phyloP scores from a whole-genome alignment of 2,797 vertebrate genomes.

The Tangara arthus region DNA sequence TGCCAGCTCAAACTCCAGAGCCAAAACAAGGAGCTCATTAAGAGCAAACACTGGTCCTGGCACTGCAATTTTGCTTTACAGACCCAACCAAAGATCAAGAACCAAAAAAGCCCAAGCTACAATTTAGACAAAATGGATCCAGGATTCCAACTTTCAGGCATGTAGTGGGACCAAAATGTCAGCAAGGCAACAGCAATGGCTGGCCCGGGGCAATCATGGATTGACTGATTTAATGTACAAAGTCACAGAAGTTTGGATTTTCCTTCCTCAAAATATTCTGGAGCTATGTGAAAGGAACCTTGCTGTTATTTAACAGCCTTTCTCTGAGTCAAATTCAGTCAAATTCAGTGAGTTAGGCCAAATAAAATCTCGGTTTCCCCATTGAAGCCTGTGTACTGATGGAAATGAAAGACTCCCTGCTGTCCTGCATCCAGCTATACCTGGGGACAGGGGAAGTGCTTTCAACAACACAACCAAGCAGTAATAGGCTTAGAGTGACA shows the following conservation, averaged over 20 bases:
- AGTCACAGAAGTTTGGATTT: neutral
- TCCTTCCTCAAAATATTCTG: neutral
- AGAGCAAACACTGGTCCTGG: neutral
- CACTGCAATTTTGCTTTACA: neutral
- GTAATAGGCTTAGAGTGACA: neutral
- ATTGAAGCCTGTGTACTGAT: neutral
- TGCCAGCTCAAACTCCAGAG: neutral
- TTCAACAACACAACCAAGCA: neutral
- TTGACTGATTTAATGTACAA: neutral
- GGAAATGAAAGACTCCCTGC: neutral
- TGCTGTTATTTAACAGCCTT: neutral
- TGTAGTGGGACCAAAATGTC: neutral
- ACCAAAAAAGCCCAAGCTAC: neutral
- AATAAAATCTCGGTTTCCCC: neutral
- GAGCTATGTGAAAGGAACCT: neutral
- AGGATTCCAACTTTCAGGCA: neutral
- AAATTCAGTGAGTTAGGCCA: neutral
- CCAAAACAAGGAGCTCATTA: neutral
- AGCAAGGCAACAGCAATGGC: neutral
- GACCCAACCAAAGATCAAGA: neutral
- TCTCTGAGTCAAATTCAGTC: neutral
- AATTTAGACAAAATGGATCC: neutral
- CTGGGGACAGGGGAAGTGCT: accelerated
- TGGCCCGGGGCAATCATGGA: neutral
- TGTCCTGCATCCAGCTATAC: neutral